Evolutionary conservation across 2,113 vertebrate genomes (phyloP).

Genomic region (Platycercus adscitus): DNA sequence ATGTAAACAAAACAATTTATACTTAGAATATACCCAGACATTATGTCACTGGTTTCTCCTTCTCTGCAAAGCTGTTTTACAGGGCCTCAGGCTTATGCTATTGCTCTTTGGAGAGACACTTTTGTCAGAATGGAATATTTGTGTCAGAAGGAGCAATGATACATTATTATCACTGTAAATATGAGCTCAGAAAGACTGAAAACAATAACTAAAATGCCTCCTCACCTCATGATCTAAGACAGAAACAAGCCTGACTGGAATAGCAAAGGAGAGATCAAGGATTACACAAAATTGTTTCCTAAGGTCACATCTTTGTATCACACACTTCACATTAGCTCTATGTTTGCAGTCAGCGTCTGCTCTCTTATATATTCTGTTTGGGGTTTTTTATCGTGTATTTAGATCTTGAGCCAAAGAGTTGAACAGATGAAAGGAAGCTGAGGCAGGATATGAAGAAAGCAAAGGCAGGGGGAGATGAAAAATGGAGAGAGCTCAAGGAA

Average conservation of each 20-base stretch:
- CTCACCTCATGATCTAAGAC: background rate
- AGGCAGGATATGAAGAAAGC: background rate
- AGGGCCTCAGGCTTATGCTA: background rate
- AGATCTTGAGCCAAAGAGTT: background rate
- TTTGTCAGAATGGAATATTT: slow-evolving; percentile 9
- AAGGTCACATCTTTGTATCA: background rate
- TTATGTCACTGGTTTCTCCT: slow-evolving; percentile 8
- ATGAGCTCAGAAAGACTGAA: background rate
- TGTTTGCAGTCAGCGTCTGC: background rate
- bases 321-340: background rate
- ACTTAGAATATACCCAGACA: background rate
- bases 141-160: slow-evolving; percentile 11
- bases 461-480: background rate
- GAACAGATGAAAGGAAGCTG: background rate
- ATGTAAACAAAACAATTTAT: slow-evolving; percentile 49
- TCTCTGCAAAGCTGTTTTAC: slow-evolving; percentile 15
- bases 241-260: background rate
- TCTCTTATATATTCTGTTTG: background rate
- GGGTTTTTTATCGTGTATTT: background rate
- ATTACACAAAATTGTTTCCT: background rate
- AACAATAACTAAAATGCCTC: background rate
- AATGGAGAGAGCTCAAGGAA: background rate
- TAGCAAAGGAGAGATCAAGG: background rate
- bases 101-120: background rate
- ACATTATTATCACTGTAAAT: background rate